These are phyloP conservation scores for Dendroctonus ponderosae DNA, from an alignment of 1,140 invertebrate genomes.

Conservation along the genomic window DNA sequence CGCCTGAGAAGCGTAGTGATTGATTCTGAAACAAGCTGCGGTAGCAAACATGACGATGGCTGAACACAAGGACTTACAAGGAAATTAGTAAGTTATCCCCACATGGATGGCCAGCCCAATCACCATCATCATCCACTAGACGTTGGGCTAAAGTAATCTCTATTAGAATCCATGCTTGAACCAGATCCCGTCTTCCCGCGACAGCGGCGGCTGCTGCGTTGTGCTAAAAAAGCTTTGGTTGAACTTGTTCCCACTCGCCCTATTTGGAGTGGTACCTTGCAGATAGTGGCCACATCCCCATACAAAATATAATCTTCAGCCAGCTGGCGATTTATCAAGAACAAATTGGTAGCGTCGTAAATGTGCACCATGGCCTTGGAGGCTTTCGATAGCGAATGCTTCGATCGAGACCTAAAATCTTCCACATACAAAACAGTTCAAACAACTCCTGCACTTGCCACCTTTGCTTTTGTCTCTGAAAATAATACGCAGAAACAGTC, in stretches of 20 bases:
- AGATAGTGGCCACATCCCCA: constrained; percentile 65
- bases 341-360: constrained; percentile 75
- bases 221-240: constrained; percentile 46
- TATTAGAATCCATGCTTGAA: constrained; percentile 82
- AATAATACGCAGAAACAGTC: constrained; percentile 74
- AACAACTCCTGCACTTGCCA: background rate
- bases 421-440: too few species aligned
- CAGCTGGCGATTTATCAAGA: constrained; percentile 74
- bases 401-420: constrained; percentile 30
- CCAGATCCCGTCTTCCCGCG: constrained; percentile 75
- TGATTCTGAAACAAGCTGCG: constrained; percentile 60
- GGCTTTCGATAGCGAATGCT: constrained; percentile 34
- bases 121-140: constrained; percentile 62
- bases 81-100: constrained; percentile 81
- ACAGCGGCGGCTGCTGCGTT: constrained; percentile 75
- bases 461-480: constrained; percentile 55
- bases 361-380: constrained; percentile 66
- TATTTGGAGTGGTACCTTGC: constrained; percentile 52
- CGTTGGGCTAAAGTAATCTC: constrained; percentile 66
- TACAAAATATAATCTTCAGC: constrained; percentile 81
- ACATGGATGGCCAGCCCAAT: constrained; percentile 80
- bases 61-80: constrained; percentile 62
- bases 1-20: constrained; percentile 72
- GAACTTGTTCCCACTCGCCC: background rate
- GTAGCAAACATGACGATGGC: background rate